Base-by-base conservation (phyloP, 92 coral and sea anemone genomes). In the Heteractis magnifica region DNA sequence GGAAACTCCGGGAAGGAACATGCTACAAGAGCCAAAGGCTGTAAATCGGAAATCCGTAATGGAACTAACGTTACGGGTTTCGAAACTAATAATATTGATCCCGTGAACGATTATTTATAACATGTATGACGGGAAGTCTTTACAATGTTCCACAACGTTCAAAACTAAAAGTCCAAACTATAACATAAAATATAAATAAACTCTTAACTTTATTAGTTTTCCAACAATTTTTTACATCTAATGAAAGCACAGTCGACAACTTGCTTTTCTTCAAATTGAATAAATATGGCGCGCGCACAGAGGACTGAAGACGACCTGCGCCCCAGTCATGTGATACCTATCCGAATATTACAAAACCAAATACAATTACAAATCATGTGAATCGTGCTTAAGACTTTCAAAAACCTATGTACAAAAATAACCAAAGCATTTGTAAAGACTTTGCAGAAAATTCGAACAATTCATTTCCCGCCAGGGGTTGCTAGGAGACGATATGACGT, bases 231-330 rank as follows among this genome's bases (percentile, higher is more conserved):
- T 34, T 68, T 68, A 68, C 73, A 68, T 68, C 44, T 20, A 26
- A 23, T 8, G 4, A 48, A 68, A 23, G 10, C 10, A 68, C 8
- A 68, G 73, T 68, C 73, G 50, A 68, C 23, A 68, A 23, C 20
- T 68, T 48, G 73, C 14, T 11, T 68, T 68, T 23, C 73, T 21
- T 68, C 72, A 14, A 20, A 26, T 68, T 62, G 48, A 68, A 68
- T 68, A 68, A 68, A 68, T 68, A 68, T 8, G 10, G 73, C 73
- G 23, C 72, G 6, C 41, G 11, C 4, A 53, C 58, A 53, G 13
- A 20, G 72, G 41, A 65, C 26, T n/a, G 72, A 26, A 68, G 23
- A 68, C 73, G 73, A 68, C 73, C 73, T 68, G 73, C 73, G 73
- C 73, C 50, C 19, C 44, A 20, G 49, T 26, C 50, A 68, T 14